phyloP scores from a whole-genome alignment of 1,140 invertebrate genomes.

The Anastrepha obliqua region DNA sequence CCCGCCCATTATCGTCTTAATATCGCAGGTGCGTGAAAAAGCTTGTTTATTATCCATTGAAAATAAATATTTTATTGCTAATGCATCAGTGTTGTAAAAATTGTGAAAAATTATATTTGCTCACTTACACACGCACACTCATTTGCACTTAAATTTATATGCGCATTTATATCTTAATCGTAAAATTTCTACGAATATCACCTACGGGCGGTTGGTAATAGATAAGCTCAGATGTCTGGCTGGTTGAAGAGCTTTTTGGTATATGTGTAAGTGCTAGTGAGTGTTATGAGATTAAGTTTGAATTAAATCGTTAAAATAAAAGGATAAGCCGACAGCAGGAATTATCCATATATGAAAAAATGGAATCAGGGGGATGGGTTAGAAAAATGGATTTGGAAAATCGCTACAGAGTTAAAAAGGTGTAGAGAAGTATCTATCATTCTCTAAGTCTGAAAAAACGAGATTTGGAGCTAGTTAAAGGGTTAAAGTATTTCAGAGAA shows the following conservation, averaged over 20 bases:
- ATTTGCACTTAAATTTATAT: conserved; percentile 10
- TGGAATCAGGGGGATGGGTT: too few relatives aligned
- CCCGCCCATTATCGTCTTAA: not conserved
- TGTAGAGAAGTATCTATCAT: too few relatives aligned
- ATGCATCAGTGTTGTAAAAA: conserved; percentile 45
- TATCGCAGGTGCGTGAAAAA: conserved; percentile 45
- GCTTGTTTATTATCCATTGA: conserved; percentile 35
- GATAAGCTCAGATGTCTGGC: conserved; percentile 3
- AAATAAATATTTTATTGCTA: conserved; percentile 53
- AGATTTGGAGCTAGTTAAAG: too few relatives aligned
- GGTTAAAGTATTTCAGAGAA: too few relatives aligned
- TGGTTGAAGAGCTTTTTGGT: not conserved
- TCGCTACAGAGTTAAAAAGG: too few relatives aligned
- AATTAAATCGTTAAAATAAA: conserved; percentile 13
- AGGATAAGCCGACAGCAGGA: not conserved
- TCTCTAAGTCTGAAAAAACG: too few relatives aligned
- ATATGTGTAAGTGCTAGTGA: not conserved
- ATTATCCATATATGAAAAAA: too few relatives aligned
- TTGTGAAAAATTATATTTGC: not conserved
- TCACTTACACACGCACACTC: not conserved
- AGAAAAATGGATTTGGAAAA: too few relatives aligned
- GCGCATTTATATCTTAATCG: conserved; percentile 31
- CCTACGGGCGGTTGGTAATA: not conserved
- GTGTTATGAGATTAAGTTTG: conserved; percentile 23
- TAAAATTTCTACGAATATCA: conserved; percentile 14